phyloP scores from a whole-genome alignment of 2,797 vertebrate species.

The Decapterus maruadsi region DNA sequence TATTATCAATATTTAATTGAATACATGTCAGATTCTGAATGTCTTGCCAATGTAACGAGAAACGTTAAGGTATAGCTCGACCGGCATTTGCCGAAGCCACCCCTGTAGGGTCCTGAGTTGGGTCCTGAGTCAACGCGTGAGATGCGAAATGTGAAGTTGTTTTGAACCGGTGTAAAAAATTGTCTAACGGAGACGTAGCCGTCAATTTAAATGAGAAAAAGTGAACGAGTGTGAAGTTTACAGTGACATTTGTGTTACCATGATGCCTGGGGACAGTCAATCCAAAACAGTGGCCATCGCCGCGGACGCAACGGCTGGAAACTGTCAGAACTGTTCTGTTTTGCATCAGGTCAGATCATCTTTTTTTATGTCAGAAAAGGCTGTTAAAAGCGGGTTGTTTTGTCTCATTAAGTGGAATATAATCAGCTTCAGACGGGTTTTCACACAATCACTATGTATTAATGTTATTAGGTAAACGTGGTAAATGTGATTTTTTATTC shows the following conservation, averaged over 20 bases:
- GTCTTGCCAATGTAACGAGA: rapidly evolving
- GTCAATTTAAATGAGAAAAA: neutral
- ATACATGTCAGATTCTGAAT: rapidly evolving
- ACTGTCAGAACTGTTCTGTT: conserved; percentile 89
- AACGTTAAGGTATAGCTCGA: neutral
- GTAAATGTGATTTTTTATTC: neutral
- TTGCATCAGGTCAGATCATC: conserved; percentile 85
- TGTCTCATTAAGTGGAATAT: neutral
- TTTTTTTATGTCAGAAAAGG: neutral
- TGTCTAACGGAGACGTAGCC: neutral
- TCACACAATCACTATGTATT: rapidly evolving
- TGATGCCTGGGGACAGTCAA: conserved; percentile 95
- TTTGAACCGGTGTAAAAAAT: conserved; percentile 52
- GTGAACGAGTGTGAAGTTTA: neutral
- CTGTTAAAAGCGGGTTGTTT: neutral
- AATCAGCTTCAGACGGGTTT: rapidly evolving
- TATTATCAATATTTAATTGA: rapidly evolving
- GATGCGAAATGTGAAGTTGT: conserved; percentile 80
- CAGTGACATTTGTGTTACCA: conserved; percentile 69
- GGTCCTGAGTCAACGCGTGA: conserved; percentile 85
- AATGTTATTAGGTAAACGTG: neutral
- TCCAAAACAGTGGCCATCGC: conserved; percentile 84
- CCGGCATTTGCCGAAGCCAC: conserved; percentile 54
- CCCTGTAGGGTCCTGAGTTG: conserved; percentile 55
- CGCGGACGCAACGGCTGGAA: conserved; percentile 82